Percentiles rank a stretch among this genome's conserved stretches.
Conservation (phyloP, 2,113 vertebrate genomes). For the Perognathus longimembris region DNA sequence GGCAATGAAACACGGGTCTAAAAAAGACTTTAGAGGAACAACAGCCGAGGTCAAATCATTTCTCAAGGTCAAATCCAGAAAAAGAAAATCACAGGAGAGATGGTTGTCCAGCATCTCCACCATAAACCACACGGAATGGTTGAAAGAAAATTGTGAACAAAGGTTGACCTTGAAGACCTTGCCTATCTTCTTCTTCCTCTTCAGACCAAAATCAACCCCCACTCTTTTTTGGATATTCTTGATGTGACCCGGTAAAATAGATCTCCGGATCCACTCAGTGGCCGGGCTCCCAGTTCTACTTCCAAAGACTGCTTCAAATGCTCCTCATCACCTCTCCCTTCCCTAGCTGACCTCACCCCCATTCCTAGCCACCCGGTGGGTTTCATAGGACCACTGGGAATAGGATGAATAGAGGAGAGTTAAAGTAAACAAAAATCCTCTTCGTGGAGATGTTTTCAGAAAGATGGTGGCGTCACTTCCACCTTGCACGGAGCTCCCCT, state of each 20-base stretch:
- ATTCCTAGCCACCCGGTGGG: not conserved
- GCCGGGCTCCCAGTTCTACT: not conserved
- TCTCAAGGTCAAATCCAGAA: slow-evolving; percentile 65
- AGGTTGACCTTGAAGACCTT: not conserved
- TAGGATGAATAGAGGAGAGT: not conserved
- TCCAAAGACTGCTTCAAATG: not conserved
- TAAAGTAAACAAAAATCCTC: slow-evolving; percentile 2
- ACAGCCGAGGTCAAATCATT: slow-evolving; percentile 10
- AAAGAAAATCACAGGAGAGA: not conserved
- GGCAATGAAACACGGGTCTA: not conserved
- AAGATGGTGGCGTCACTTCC: slow-evolving; percentile 58
- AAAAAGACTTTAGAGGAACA: not conserved
- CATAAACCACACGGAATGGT: not conserved
- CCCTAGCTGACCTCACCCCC: not conserved
- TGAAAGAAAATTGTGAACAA: not conserved
- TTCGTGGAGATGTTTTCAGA: slow-evolving; percentile 29
- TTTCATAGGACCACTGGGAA: not conserved
- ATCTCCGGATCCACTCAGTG: not conserved
- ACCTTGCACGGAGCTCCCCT: slow-evolving; percentile 30
- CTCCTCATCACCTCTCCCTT: not conserved
- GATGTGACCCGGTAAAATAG: not conserved
- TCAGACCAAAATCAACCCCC: not conserved
- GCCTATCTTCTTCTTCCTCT: not conserved
- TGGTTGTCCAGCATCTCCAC: not conserved
- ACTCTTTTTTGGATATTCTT: not conserved